phyloP scores from a whole-genome alignment of 2,797 vertebrate genomes.

The Somateria mollissima region DNA sequence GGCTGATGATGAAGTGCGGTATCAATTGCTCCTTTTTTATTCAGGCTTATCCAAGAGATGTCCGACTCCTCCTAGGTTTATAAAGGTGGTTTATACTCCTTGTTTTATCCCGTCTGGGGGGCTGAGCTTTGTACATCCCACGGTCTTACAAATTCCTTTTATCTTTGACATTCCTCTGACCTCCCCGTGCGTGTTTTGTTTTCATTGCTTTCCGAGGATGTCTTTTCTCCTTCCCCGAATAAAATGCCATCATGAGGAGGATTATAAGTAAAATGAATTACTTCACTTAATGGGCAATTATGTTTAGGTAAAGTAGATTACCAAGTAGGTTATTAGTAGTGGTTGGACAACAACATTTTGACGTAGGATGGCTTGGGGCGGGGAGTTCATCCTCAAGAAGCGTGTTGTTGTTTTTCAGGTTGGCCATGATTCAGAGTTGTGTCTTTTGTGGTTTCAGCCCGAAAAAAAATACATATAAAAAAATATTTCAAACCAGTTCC shows the following conservation, averaged over 20 bases:
- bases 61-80: background rate
- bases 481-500: background rate
- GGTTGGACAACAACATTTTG: conserved; percentile 49
- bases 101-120: background rate
- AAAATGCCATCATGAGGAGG: conserved; percentile 2
- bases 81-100: background rate
- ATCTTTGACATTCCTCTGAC: background rate
- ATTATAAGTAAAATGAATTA: conserved; percentile 53
- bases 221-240: conserved; percentile 32
- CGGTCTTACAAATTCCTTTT: background rate
- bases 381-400: conserved; percentile 13
- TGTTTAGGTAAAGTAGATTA: conserved; percentile 64
- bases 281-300: conserved; percentile 56
- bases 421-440: conserved; percentile 38
- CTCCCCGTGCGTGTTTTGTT: background rate
- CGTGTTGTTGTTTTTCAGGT: conserved; percentile 29
- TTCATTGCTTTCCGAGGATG: background rate
- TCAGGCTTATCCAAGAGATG: background rate
- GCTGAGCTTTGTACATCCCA: background rate
- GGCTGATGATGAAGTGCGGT: background rate
- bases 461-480: background rate
- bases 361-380: conserved; percentile 2
- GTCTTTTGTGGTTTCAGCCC: conserved; percentile 15
- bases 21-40: background rate
- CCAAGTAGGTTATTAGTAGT: conserved; percentile 51